phyloP scores from a whole-genome alignment of 1,140 invertebrate genomes.

The Ceratoteleas bidentatus region DNA sequence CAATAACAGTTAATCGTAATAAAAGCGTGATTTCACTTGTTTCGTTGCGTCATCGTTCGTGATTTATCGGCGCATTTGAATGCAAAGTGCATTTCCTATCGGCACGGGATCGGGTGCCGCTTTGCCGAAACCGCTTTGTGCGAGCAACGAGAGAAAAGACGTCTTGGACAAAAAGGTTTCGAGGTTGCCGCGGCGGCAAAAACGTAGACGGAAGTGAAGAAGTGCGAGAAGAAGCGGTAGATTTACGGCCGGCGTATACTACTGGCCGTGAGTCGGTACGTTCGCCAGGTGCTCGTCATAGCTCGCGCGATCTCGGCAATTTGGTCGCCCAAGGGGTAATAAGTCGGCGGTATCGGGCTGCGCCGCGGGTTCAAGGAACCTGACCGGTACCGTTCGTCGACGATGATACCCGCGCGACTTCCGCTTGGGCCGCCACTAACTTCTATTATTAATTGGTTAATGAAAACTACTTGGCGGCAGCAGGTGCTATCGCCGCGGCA shows the following conservation, averaged over 20 bases:
- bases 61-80: conserved; percentile 63
- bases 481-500: conserved; percentile 62
- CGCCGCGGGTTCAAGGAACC: conserved; percentile 64
- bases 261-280: conserved; percentile 46
- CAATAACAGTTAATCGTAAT: conserved; percentile 63
- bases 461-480: conserved; percentile 68
- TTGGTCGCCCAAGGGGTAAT: conserved; percentile 69
- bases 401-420: conserved; percentile 72
- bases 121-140: not conserved
- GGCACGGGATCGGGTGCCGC: conserved; percentile 24
- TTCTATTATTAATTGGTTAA: conserved; percentile 79
- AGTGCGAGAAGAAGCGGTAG: conserved; percentile 62
- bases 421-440: conserved; percentile 68
- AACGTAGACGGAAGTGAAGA: conserved; percentile 57
- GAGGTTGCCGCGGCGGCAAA: conserved; percentile 15
- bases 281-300: conserved; percentile 68
- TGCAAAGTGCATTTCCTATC: conserved; percentile 57
- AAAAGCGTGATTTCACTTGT: conserved; percentile 61
- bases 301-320: conserved; percentile 60
- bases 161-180: conserved; percentile 34
- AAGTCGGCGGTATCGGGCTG: conserved; percentile 60
- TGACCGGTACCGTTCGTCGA: conserved; percentile 72
- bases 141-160: conserved; percentile 2
- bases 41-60: conserved; percentile 43
- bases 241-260: conserved; percentile 61